phyloP scores from a whole-genome alignment of 2,888 invertebrate species.

The Pterostichus niger region DNA sequence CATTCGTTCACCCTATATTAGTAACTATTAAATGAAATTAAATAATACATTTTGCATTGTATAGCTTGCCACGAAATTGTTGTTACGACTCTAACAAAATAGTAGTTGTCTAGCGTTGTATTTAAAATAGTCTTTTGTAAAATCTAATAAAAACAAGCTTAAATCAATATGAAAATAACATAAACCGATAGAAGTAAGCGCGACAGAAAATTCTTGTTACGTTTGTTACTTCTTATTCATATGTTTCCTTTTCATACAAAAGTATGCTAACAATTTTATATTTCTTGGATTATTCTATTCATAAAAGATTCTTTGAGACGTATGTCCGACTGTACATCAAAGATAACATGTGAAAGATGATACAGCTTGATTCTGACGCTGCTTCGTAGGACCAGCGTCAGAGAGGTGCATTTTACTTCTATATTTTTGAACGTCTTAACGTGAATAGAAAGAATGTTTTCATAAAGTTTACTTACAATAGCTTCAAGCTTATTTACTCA shows the following conservation, averaged over 20 bases:
- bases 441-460: constrained; percentile 38
- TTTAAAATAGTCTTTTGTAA: constrained; percentile 9
- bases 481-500: neutral
- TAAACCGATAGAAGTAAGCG: constrained; percentile 31
- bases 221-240: constrained; percentile 52
- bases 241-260: constrained; percentile 64
- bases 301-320: constrained; percentile 65
- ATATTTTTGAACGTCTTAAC: neutral
- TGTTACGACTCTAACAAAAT: no score
- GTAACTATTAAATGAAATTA: no score
- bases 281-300: constrained; percentile 66
- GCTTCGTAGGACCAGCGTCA: neutral
- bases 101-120: neutral
- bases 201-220: constrained; percentile 55
- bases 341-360: constrained; percentile 58
- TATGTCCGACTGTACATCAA: constrained; percentile 64
- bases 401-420: constrained; percentile 30
- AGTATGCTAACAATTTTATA: constrained; percentile 67
- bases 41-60: no score
- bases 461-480: constrained; percentile 31
- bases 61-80: no score
- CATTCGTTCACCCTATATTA: no score
- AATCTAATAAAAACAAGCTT: constrained; percentile 31
- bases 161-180: constrained; percentile 55
- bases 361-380: constrained; percentile 50